Conservation (phyloP, 2,888 invertebrate species). For the Agonopterix subpropinquella region DNA sequence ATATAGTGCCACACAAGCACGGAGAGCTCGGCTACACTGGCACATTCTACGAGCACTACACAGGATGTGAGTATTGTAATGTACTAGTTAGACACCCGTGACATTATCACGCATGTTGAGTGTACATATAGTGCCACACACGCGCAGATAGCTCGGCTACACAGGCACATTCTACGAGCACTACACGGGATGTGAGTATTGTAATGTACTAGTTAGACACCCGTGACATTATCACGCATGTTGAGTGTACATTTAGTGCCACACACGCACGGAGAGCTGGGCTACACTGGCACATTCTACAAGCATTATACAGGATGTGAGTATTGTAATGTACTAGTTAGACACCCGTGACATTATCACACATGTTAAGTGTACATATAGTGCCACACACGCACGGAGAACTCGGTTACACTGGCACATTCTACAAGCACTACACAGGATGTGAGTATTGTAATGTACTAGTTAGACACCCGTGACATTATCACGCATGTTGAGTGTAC, state of each 20-base stretch:
- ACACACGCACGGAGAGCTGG: slow-evolving; percentile 92
- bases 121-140: too few relatives aligned
- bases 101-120: too few relatives aligned
- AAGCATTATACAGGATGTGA: slow-evolving; percentile 87
- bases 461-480: too few relatives aligned
- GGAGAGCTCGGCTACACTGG: slow-evolving; percentile 83
- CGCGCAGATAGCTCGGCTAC: slow-evolving; percentile 81
- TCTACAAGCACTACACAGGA: slow-evolving; percentile 90
- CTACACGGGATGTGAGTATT: slow-evolving; percentile 80
- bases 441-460: slow-evolving; percentile 37
- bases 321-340: too few relatives aligned
- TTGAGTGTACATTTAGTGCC: slow-evolving; percentile 89
- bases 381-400: too few relatives aligned
- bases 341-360: background rate
- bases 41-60: slow-evolving; percentile 90
- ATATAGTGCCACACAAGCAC: too few relatives aligned
- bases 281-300: slow-evolving; percentile 89
- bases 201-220: too few relatives aligned
- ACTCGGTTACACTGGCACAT: slow-evolving; percentile 89
- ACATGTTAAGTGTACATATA: slow-evolving; percentile 79
- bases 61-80: slow-evolving; percentile 70
- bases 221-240: slow-evolving; percentile 27
- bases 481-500: slow-evolving; percentile 78
- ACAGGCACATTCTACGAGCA: slow-evolving; percentile 89
- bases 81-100: too few relatives aligned